Percentiles rank a stretch among this genome's conserved stretches.
phyloP scores from a whole-genome alignment of 1,140 invertebrate genomes.

The Belonocnema kinseyi region DNA sequence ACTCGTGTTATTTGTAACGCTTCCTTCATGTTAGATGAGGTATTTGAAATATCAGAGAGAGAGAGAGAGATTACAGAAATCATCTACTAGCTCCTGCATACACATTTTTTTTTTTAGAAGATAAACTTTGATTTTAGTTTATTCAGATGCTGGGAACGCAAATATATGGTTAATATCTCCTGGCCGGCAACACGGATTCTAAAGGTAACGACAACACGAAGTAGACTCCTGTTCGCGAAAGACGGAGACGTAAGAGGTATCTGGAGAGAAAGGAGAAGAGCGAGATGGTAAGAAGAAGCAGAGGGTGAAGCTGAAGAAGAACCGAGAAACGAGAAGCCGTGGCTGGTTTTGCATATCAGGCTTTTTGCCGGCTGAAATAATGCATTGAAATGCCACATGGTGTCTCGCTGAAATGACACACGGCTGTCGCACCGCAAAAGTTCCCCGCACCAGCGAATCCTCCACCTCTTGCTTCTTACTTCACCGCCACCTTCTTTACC shows the following conservation, averaged over 20 bases:
- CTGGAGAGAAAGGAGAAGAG: slow-evolving; percentile 1
- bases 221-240: slow-evolving; percentile 50
- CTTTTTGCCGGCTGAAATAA: slow-evolving; percentile 72
- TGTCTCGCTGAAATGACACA: slow-evolving; percentile 71
- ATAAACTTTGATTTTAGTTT: background rate
- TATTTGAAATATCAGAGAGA: background rate
- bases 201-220: slow-evolving; percentile 39
- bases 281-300: slow-evolving; percentile 41
- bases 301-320: slow-evolving; percentile 45
- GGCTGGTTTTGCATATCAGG: slow-evolving; percentile 70
- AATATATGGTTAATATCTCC: slow-evolving; percentile 5
- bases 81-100: background rate
- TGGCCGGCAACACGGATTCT: slow-evolving; percentile 2
- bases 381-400: slow-evolving; percentile 73
- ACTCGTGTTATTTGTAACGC: background rate
- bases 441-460: slow-evolving; percentile 44
- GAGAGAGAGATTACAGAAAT: background rate
- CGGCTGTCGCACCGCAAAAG: slow-evolving; percentile 67
- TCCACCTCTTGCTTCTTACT: slow-evolving; percentile 29
- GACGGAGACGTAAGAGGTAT: slow-evolving; percentile 39
- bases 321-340: slow-evolving; percentile 49
- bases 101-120: background rate
- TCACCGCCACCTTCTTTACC: slow-evolving; percentile 36
- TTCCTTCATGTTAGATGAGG: too few relatives aligned
- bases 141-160: background rate